Conservation (phyloP, 2,113 vertebrate genomes). For the Nothobranchius kuhntae region DNA sequence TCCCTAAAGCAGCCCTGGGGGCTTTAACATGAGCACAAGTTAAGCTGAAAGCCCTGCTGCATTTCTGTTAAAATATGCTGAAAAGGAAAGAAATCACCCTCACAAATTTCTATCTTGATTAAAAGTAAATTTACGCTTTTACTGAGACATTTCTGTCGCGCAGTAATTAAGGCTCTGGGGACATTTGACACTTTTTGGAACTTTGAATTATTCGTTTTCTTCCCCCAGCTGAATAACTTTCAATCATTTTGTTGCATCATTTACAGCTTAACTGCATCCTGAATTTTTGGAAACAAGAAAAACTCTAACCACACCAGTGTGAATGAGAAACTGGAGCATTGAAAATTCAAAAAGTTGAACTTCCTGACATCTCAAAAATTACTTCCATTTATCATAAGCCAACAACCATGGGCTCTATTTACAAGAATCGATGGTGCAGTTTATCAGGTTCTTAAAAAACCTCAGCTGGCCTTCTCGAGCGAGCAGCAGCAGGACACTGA, state of each 20-base stretch:
- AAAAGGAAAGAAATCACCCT: constrained; percentile 32
- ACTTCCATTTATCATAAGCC: constrained; percentile 47
- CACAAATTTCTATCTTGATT: constrained; percentile 20
- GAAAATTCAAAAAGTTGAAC: constrained; percentile 37
- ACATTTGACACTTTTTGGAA: constrained; percentile 4
- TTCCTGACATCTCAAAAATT: constrained; percentile 44
- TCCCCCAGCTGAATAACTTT: not conserved
- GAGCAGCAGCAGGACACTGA: constrained; percentile 26
- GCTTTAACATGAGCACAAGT: not conserved
- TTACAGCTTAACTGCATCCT: constrained; percentile 16
- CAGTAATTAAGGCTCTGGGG: constrained; percentile 8
- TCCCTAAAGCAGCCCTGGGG: constrained; percentile 14
- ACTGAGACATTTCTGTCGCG: constrained; percentile 7
- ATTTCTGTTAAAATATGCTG: constrained; percentile 37
- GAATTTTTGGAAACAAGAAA: constrained; percentile 17
- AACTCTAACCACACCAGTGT: constrained; percentile 1
- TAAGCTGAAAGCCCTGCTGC: not conserved
- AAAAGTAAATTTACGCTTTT: constrained; percentile 19
- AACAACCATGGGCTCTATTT: constrained; percentile 37
- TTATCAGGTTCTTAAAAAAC: constrained; percentile 44
- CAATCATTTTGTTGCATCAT: constrained; percentile 14
- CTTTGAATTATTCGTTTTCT: not conserved
- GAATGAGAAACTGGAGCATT: constrained; percentile 16
- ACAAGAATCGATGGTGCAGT: constrained; percentile 46
- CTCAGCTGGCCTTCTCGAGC: constrained; percentile 28